Conservation (phyloP, 2,888 invertebrate genomes). For the Sialis lutaria region DNA sequence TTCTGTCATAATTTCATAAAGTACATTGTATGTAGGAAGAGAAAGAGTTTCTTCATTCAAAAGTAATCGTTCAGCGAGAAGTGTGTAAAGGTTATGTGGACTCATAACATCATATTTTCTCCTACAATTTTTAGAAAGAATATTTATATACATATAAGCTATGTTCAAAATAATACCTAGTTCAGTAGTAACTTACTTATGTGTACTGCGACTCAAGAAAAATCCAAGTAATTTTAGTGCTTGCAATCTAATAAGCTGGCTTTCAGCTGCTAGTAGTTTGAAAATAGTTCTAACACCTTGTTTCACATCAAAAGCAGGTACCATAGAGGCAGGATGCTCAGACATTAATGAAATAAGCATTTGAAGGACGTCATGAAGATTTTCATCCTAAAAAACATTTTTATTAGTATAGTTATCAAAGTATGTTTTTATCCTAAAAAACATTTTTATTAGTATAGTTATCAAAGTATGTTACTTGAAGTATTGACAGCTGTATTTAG, state of each 20-base stretch:
- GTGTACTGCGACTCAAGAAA: slow-evolving; percentile 94
- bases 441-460: slow-evolving; percentile 6
- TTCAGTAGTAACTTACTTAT: slow-evolving; percentile 54
- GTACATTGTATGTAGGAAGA: slow-evolving; percentile 91
- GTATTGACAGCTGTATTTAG: too few species aligned
- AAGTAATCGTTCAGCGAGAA: slow-evolving; percentile 83
- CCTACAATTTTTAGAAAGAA: slow-evolving; percentile 29
- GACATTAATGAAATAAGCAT: slow-evolving; percentile 95
- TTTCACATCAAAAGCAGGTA: slow-evolving; percentile 96
- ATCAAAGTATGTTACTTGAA: not conserved
- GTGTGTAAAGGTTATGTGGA: slow-evolving; percentile 93
- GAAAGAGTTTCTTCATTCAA: slow-evolving; percentile 79
- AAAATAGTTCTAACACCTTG: slow-evolving; percentile 93
- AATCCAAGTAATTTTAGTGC: slow-evolving; percentile 93
- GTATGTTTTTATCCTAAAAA: not conserved
- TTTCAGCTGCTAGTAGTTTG: slow-evolving; percentile 89
- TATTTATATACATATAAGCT: not conserved
- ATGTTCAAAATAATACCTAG: slow-evolving; percentile 2
- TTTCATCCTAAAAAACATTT: slow-evolving; percentile 60
- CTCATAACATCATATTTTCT: slow-evolving; percentile 99
- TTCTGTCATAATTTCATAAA: slow-evolving; percentile 97
- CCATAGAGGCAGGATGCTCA: slow-evolving; percentile 97
- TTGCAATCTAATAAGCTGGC: slow-evolving; percentile 88
- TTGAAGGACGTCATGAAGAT: slow-evolving; percentile 93
- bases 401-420: not conserved